phyloP scores from a whole-genome alignment of 2,113 vertebrate species.

The Sialia sialis region DNA sequence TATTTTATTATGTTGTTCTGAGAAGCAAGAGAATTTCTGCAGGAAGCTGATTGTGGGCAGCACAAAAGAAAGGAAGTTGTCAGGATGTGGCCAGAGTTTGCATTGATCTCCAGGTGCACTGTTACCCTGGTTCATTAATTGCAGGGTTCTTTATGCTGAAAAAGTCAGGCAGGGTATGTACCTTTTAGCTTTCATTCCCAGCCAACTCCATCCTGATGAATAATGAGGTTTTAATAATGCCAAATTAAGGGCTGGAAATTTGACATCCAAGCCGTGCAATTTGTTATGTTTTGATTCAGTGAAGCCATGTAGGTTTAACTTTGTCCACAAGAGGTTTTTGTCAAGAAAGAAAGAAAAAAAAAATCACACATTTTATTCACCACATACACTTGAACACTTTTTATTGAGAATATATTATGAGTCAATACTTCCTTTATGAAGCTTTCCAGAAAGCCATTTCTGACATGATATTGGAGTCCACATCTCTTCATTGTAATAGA shows the following conservation, averaged over 20 bases:
- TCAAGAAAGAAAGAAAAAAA: neutral
- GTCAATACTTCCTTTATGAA: neutral
- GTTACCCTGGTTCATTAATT: neutral
- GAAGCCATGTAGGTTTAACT: neutral
- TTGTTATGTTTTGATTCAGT: neutral
- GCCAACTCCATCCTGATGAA: neutral
- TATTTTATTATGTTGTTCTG: neutral
- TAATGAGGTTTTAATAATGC: neutral
- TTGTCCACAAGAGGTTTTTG: neutral
- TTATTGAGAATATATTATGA: neutral
- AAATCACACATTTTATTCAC: neutral
- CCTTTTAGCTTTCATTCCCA: neutral
- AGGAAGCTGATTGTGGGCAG: conserved; percentile 1
- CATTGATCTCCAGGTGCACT: neutral
- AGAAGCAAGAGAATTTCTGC: neutral
- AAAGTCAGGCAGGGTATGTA: neutral
- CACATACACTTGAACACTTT: neutral
- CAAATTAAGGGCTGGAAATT: neutral
- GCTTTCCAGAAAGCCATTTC: neutral
- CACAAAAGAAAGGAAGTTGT: neutral
- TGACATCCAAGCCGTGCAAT: neutral
- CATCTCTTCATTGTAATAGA: neutral
- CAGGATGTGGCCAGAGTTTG: neutral
- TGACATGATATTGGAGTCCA: neutral
- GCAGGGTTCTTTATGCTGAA: neutral